phyloP scores from a whole-genome alignment of 2,113 vertebrate genomes.

The Dendropsophus ebraccatus region DNA sequence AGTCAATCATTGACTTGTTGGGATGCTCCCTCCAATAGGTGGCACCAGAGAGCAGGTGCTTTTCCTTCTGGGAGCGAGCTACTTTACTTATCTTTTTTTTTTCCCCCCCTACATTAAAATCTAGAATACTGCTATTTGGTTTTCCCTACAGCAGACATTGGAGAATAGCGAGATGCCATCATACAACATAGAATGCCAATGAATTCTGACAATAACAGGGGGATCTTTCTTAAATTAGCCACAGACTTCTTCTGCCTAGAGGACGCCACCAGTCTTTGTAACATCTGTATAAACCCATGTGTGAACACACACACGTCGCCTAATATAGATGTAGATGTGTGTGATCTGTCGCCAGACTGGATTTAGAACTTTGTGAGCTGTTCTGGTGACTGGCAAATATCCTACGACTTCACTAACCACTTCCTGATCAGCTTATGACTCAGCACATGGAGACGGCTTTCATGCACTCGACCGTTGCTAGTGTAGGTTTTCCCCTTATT shows the following conservation, averaged over 20 bases:
- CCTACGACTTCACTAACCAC: not conserved
- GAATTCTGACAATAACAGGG: not conserved
- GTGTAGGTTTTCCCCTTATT: not conserved
- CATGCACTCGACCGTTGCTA: not conserved
- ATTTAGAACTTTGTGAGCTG: not conserved
- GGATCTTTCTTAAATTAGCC: not conserved
- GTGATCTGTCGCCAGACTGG: not conserved
- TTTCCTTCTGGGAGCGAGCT: too few species aligned
- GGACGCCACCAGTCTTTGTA: not conserved
- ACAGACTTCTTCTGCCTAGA: not conserved
- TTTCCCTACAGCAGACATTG: too few species aligned
- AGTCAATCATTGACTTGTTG: too few species aligned
- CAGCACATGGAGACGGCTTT: not conserved
- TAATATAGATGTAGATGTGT: not conserved
- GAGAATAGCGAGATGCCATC: too few species aligned
- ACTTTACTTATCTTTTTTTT: too few species aligned
- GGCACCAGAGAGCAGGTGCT: too few species aligned
- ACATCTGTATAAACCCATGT: not conserved
- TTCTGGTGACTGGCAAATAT: not conserved
- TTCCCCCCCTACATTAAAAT: too few species aligned
- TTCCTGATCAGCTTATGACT: not conserved
- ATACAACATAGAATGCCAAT: not conserved
- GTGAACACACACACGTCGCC: not conserved
- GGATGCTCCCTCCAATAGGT: too few species aligned
- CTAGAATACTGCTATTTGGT: too few species aligned